phyloP scores from a whole-genome alignment of 2,113 vertebrate genomes.

The Microcebus ravelobensis region DNA sequence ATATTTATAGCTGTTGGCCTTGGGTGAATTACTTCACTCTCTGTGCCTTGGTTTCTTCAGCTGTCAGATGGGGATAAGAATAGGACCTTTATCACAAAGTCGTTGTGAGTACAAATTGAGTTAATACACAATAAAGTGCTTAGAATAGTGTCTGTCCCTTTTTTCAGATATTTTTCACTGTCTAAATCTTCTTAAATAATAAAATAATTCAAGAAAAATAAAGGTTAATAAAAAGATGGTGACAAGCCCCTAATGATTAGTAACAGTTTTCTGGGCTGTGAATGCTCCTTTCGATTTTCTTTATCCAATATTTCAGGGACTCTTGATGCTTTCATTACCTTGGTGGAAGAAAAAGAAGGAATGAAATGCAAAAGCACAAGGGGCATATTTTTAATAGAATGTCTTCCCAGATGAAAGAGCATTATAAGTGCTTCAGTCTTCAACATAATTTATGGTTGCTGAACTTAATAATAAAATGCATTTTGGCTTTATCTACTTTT shows the following conservation, averaged over 20 bases:
- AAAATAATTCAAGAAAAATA: constrained; percentile 58
- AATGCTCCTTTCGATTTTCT: constrained; percentile 29
- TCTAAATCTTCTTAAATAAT: constrained; percentile 40
- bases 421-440: neutral
- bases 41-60: constrained; percentile 17
- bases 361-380: constrained; percentile 39
- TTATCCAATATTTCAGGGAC: constrained; percentile 18
- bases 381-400: constrained; percentile 25
- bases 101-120: constrained; percentile 23
- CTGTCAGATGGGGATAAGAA: neutral
- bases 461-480: constrained; percentile 31
- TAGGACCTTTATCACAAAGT: neutral
- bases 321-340: constrained; percentile 49
- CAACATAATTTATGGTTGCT: neutral
- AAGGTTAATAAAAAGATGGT: constrained; percentile 28
- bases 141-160: neutral
- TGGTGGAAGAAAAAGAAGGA: constrained; percentile 33
- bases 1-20: neutral
- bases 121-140: constrained; percentile 7
- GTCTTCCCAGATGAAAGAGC: constrained; percentile 3
- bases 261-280: constrained; percentile 44
- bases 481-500: constrained; percentile 43
- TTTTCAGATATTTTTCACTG: constrained; percentile 4
- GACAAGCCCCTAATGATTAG: neutral
- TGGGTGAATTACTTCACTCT: neutral